Conservation (phyloP, 2,888 invertebrate genomes). For the Neocrepidodera transversa region DNA sequence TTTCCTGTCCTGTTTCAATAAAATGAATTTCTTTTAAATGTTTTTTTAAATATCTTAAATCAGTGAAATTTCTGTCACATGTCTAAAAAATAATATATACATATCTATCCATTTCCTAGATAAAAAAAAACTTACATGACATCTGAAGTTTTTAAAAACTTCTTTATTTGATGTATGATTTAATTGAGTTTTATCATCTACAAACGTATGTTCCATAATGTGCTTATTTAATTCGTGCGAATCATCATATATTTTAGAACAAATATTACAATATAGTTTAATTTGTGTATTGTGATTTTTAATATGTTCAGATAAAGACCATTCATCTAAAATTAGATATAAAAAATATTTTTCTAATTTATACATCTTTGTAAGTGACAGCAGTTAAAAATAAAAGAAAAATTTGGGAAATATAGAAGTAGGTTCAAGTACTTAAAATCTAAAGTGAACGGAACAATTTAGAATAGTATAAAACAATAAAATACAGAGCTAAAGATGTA, state of each 20-base stretch:
- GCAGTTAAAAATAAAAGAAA: too few species aligned
- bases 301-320: conserved; percentile 56
- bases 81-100: conserved; percentile 45
- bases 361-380: too few species aligned
- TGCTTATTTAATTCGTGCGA: conserved; percentile 52
- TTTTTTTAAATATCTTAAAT: conserved; percentile 51
- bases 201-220: conserved; percentile 47
- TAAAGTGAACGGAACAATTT: too few species aligned
- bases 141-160: conserved; percentile 42
- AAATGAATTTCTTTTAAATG: conserved; percentile 52
- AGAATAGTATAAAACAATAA: too few species aligned
- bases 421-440: too few species aligned
- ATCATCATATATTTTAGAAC: conserved; percentile 51
- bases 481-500: too few species aligned
- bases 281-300: conserved; percentile 55
- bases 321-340: conserved; percentile 52
- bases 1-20: conserved; percentile 39
- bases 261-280: conserved; percentile 55
- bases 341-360: neutral
- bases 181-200: conserved; percentile 38
- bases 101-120: neutral
- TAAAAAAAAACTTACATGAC: conserved; percentile 45
- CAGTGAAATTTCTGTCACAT: conserved; percentile 53
- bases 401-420: too few species aligned
- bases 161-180: conserved; percentile 16